Evolutionary conservation across 2,888 invertebrate species (phyloP), one percentile per base, ranked within the genome.

Genomic region (Drosophila greeni): DNA sequence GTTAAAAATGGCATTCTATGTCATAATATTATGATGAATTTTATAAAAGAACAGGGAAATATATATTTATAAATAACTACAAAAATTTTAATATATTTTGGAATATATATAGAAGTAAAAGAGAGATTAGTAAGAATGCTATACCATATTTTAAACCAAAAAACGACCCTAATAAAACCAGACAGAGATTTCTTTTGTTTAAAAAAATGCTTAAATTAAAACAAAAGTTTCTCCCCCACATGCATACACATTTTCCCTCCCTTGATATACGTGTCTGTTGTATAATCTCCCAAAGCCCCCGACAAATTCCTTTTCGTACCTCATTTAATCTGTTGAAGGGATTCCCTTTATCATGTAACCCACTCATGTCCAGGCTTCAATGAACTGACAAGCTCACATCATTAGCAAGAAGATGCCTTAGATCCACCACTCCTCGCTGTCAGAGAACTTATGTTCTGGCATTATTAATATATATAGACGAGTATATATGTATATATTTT

Each of bases 311-410:
- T 31, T 23, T 26, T 43, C 29, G 14, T 48, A 31, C 40, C 61
- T 39, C 37, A 40, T 58, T 57, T 42, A 58, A 51, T 34, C 67
- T 42, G 33, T 40, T 45, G 47, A 43, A 26, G 39, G 36, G 31
- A 48, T 49, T 66, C 53, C 68, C 58, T 67, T 36, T 23, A 52
- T 42, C 42, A 34, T 60, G 42, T 54, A 47, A 62, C 48, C 52
- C 51, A 49, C 59, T 69, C 56, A 59, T 76, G 82, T 76, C 76
- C 74, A 65, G 66, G 66, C 67, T 76, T 72, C 66, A 78, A 75
- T 80, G 74, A 66, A 76, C 62, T 62, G 72, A 76, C 81, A 75
- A 62, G 81, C 57, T 65, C 70, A 64, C 72, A 77, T 82, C 76
- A 79, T 77, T 77, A 62, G 60, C 42, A 49, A 45, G 52, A 49